Conservation (phyloP, 2,888 invertebrate species). For the Panzeria rudis region DNA sequence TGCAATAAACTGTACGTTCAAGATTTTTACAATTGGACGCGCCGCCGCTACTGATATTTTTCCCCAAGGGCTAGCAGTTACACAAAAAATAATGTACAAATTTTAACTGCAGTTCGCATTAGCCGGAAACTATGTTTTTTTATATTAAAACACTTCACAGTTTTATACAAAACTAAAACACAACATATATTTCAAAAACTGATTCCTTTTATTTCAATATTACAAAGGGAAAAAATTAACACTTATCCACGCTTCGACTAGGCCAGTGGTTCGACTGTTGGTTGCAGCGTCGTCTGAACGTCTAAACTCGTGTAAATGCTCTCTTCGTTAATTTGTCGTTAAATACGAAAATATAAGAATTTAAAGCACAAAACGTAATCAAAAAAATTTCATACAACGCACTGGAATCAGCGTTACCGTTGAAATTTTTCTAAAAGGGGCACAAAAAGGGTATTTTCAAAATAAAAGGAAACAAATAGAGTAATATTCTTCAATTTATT, state of each 20-base stretch:
- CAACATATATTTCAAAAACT: constrained; percentile 53
- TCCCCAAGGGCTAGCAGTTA: not conserved
- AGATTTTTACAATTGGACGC: constrained; percentile 31
- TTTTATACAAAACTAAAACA: constrained; percentile 46
- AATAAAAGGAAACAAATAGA: too few species aligned
- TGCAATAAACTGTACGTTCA: not conserved
- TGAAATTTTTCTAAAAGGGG: too few species aligned
- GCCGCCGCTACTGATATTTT: constrained; percentile 20
- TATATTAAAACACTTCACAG: constrained; percentile 29
- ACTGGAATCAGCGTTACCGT: constrained; percentile 2
- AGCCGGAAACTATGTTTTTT: not conserved
- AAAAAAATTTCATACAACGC: not conserved
- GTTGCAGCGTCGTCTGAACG: constrained; percentile 66
- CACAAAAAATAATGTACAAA: constrained; percentile 18
- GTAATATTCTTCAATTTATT: too few species aligned
- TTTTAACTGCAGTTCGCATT: not conserved
- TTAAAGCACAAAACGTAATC: constrained; percentile 33
- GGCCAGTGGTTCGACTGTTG: constrained; percentile 60
- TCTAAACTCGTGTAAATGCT: constrained; percentile 45
- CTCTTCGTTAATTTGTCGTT: constrained; percentile 59
- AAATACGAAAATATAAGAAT: constrained; percentile 59
- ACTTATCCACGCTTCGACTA: not conserved
- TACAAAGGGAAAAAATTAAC: constrained; percentile 18
- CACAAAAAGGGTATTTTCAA: too few species aligned
- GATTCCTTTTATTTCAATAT: not conserved